Percentiles rank a stretch among this genome's conserved stretches.
Conservation (phyloP, 2,797 vertebrate species). For the Melanotaenia parkinsoni region DNA sequence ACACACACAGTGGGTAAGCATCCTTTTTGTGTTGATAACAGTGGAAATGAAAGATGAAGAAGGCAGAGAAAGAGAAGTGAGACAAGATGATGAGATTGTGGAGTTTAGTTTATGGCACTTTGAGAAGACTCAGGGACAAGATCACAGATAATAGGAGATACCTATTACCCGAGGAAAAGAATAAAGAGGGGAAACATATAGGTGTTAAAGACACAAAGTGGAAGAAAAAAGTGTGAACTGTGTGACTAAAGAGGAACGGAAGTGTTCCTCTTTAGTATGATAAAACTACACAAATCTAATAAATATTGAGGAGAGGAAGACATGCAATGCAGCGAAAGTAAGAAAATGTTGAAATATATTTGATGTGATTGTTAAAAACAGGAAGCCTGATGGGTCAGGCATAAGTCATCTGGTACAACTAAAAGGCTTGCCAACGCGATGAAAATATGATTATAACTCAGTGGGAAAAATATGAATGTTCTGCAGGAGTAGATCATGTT, state of each 20-base stretch:
- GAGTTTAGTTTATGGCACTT: conserved; percentile 65
- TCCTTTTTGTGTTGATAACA: conserved; percentile 62
- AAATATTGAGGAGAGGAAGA: not conserved
- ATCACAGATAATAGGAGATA: conserved; percentile 68
- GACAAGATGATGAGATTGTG: conserved; percentile 64
- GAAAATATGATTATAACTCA: conserved; percentile 34
- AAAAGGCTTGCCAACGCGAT: conserved; percentile 31
- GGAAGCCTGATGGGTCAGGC: conserved; percentile 36
- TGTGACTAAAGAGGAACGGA: conserved; percentile 44
- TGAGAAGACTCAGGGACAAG: conserved; percentile 48
- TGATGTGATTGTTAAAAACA: conserved; percentile 49
- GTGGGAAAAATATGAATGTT: conserved; percentile 7
- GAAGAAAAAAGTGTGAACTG: conserved; percentile 16
- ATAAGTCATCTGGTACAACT: conserved; percentile 48
- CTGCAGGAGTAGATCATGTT: too few species aligned
- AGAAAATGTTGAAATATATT: conserved; percentile 34
- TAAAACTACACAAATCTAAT: conserved; percentile 15
- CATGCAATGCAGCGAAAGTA: conserved; percentile 6
- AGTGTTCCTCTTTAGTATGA: conserved; percentile 33
- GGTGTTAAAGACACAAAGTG: conserved; percentile 48
- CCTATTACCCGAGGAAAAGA: conserved; percentile 48
- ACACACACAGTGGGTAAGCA: conserved; percentile 34
- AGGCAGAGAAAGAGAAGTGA: conserved; percentile 55
- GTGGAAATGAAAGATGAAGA: conserved; percentile 60
- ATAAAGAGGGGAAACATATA: conserved; percentile 37